Evolutionary conservation across 2,888 invertebrate species (phyloP).

Genomic region (Petrophora chlorosata): DNA sequence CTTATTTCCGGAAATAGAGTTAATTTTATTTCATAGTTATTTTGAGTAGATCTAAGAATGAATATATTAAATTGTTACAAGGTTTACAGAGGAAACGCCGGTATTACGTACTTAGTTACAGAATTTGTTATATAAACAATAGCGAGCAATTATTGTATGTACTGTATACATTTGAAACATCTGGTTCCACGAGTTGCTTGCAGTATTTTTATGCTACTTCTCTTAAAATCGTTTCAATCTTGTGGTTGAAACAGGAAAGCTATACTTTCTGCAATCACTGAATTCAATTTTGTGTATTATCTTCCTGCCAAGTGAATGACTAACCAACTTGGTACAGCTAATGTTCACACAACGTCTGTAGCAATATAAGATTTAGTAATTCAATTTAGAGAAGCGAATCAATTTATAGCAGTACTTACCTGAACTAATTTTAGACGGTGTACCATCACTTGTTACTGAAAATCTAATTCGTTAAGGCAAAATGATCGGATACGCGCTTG

Average conservation of each 20-base stretch:
- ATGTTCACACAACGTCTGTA: too few relatives aligned
- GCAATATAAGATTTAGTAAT: neutral
- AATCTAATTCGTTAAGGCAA: slow-evolving; percentile 20
- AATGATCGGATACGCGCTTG: slow-evolving; percentile 26
- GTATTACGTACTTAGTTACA: slow-evolving; percentile 19
- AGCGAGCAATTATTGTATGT: slow-evolving; percentile 25
- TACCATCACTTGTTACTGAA: slow-evolving; percentile 20
- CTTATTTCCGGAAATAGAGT: neutral
- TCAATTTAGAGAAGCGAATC: slow-evolving; percentile 11
- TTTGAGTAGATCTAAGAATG: neutral
- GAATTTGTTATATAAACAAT: slow-evolving; percentile 31
- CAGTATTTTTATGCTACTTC: too few relatives aligned
- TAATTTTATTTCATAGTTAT: too few relatives aligned
- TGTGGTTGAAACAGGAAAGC: too few relatives aligned
- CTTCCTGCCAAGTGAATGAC: too few relatives aligned
- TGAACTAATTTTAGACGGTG: slow-evolving; percentile 22
- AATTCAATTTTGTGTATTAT: too few relatives aligned
- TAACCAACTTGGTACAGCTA: too few relatives aligned
- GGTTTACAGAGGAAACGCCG: slow-evolving; percentile 24
- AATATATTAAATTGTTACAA: slow-evolving; percentile 11
- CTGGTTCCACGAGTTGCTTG: slow-evolving; percentile 23
- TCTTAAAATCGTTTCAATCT: too few relatives aligned
- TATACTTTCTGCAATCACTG: too few relatives aligned
- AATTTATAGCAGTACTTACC: slow-evolving; percentile 10
- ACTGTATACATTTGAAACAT: slow-evolving; percentile 32